phyloP scores from a whole-genome alignment of 2,888 invertebrate genomes.

The Leptothorax acervorum region DNA sequence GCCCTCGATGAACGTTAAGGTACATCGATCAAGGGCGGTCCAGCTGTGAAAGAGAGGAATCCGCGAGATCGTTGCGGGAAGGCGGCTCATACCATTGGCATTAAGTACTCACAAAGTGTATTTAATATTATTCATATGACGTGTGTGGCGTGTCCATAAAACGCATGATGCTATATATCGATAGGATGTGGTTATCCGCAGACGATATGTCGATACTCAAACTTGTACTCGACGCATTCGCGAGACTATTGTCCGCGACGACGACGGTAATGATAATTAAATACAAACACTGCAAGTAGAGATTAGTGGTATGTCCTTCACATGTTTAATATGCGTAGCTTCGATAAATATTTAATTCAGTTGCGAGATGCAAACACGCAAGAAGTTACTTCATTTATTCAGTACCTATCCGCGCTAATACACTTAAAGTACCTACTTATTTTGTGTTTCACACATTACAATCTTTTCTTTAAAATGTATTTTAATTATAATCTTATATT shows the following conservation, averaged over 20 bases:
- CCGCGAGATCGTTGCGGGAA: conserved; percentile 24
- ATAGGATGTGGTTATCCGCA: conserved; percentile 44
- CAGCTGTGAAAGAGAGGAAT: neutral
- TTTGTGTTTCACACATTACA: neutral
- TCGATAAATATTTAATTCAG: neutral
- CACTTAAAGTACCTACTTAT: neutral
- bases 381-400: neutral
- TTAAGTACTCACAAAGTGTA: conserved; percentile 48
- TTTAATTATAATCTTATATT: neutral
- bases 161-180: conserved; percentile 58
- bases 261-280: conserved; percentile 34
- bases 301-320: neutral
- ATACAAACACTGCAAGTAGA: neutral
- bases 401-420: neutral
- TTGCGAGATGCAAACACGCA: neutral
- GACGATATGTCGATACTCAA: conserved; percentile 46
- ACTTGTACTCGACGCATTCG: conserved; percentile 47
- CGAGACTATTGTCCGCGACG: conserved; percentile 33
- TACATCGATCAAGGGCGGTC: conserved; percentile 22
- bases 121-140: conserved; percentile 60
- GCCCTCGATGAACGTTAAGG: conserved; percentile 6
- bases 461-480: neutral
- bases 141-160: conserved; percentile 56
- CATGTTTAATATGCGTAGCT: neutral
- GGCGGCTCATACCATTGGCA: conserved; percentile 46